Conservation (phyloP, 2,888 invertebrate species). For the Pterostichus madidus region DNA sequence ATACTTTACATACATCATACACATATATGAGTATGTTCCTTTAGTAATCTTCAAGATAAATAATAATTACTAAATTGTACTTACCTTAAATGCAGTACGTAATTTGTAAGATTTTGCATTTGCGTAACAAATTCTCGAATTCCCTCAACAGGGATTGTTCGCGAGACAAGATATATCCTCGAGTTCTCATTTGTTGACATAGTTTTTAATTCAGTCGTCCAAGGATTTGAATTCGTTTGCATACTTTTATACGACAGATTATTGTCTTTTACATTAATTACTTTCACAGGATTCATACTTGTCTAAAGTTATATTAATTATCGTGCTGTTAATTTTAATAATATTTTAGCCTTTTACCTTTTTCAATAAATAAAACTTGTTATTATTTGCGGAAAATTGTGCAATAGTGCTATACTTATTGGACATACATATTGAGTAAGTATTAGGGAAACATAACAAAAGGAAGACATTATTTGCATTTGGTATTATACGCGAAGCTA, state of each 20-base stretch:
- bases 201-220: slow-evolving; percentile 20
- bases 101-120: not conserved
- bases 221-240: slow-evolving; percentile 14
- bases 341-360: not conserved
- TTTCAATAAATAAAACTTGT: slow-evolving; percentile 11
- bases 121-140: slow-evolving; percentile 18
- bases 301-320: not conserved
- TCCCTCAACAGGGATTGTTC: slow-evolving; percentile 7
- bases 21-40: too few species aligned
- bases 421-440: not conserved
- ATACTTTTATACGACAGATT: slow-evolving; percentile 24
- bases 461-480: not conserved
- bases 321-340: too few species aligned
- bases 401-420: slow-evolving; percentile 17
- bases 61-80: not conserved
- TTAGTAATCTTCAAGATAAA: not conserved
- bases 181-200: not conserved
- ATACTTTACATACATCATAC: too few species aligned
- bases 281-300: slow-evolving; percentile 1
- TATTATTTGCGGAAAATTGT: not conserved
- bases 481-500: not conserved
- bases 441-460: slow-evolving; percentile 15
- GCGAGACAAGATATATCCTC: not conserved
- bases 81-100: not conserved
- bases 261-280: slow-evolving; percentile 14